Evolutionary conservation across 30 jellyfish, hydroid and myxozoan genomes (phyloP).

Genomic region (Mastigias papua): DNA sequence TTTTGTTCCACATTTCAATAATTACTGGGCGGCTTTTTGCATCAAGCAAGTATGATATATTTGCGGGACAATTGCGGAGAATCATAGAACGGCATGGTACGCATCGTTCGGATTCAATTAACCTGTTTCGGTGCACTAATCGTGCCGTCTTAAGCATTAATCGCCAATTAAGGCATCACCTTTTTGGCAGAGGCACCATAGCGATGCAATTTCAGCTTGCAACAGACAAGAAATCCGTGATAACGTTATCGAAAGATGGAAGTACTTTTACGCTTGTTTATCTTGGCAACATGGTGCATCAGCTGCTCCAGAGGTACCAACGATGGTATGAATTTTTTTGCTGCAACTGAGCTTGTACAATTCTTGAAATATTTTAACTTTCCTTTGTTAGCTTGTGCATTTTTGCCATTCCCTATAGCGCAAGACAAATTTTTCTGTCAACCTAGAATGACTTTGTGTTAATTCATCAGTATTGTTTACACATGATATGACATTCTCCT

Average conservation of each 20-base stretch:
- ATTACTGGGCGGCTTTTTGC: slow-evolving; percentile 41
- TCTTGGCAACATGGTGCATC: not conserved
- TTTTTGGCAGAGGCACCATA: not conserved
- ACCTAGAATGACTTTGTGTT: too few relatives aligned
- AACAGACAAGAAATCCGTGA: not conserved
- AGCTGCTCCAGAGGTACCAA: not conserved
- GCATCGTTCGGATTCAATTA: slow-evolving; percentile 1
- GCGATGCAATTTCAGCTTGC: not conserved
- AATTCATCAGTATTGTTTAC: too few relatives aligned
- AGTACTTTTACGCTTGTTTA: not conserved
- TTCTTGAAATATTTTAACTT: not conserved
- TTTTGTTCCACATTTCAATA: slow-evolving; percentile 4
- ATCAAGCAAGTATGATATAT: not conserved
- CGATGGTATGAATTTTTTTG: not conserved
- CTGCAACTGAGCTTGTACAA: too few relatives aligned
- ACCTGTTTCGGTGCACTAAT: slow-evolving; percentile 12
- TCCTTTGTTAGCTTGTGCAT: not conserved
- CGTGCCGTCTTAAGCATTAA: slow-evolving; percentile 2
- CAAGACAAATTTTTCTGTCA: too few relatives aligned
- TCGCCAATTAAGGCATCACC: slow-evolving; percentile 10
- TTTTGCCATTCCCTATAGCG: too few relatives aligned
- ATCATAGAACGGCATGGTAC: slow-evolving; percentile 2
- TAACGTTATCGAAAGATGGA: not conserved
- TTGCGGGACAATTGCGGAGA: slow-evolving; percentile 10
- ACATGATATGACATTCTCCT: too few relatives aligned